Evolutionary conservation across 2,888 invertebrate genomes (phyloP).

Genomic region (Doris montereyensis): DNA sequence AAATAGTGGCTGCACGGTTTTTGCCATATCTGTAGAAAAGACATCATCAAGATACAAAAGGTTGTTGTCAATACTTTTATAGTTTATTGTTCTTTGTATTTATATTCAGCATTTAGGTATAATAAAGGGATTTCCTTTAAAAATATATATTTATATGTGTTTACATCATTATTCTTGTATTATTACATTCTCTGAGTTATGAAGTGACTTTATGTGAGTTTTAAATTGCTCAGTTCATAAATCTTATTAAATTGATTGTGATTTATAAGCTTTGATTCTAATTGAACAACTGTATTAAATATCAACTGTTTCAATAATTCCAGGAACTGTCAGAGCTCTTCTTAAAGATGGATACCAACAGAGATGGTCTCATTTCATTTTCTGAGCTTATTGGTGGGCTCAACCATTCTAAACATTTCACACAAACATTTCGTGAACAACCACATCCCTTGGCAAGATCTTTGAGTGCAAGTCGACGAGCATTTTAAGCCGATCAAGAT

Average conservation of each 20-base stretch:
- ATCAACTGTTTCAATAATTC: neutral
- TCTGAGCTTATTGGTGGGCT: slow-evolving; percentile 79
- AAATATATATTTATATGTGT: neutral
- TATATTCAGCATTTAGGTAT: no score
- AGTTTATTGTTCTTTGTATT: no score
- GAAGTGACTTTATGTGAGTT: neutral
- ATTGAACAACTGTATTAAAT: no score
- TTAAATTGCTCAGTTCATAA: neutral
- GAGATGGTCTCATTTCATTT: slow-evolving; percentile 79
- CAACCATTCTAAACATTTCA: slow-evolving; percentile 74
- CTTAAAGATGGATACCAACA: slow-evolving; percentile 79
- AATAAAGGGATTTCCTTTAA: no score
- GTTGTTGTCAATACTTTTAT: no score
- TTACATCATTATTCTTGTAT: neutral
- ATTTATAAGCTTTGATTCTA: no score
- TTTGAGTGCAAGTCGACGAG: slow-evolving; percentile 18
- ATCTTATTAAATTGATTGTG: no score
- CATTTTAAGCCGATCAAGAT: slow-evolving; percentile 46
- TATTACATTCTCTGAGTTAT: neutral
- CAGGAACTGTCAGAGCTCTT: slow-evolving; percentile 78
- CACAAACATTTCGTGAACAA: slow-evolving; percentile 28
- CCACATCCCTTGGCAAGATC: slow-evolving; percentile 34
- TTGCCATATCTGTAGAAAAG: no score
- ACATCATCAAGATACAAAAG: no score
- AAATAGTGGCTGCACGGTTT: neutral